A percentile compares a stretch with the other conserved stretches of the same genome.
phyloP scores from a whole-genome alignment of 2,113 vertebrate genomes.

The Chionomys nivalis region DNA sequence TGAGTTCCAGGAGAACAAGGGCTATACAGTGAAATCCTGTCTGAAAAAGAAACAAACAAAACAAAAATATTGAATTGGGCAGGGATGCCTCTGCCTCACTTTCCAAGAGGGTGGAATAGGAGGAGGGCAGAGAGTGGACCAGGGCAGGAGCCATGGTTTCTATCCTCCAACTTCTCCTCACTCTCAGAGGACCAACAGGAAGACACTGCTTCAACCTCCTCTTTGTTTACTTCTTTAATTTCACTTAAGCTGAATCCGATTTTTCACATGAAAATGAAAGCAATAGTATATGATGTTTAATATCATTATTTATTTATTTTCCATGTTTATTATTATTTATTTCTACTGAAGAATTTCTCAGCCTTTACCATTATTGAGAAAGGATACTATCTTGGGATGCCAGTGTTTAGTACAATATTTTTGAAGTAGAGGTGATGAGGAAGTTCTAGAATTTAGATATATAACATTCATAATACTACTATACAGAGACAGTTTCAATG shows the following conservation, averaged over 20 bases:
- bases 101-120: neutral
- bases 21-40: neutral
- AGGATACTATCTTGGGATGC: neutral
- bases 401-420: neutral
- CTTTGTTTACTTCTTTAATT: neutral
- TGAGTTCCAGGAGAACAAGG: neutral
- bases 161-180: too few species aligned
- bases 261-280: neutral
- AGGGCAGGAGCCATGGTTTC: neutral
- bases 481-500: neutral
- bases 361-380: neutral
- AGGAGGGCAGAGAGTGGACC: neutral
- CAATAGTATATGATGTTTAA: neutral
- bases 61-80: neutral
- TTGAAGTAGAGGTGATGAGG: neutral
- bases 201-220: neutral
- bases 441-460: neutral
- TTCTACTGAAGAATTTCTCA: neutral
- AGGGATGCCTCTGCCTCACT: neutral
- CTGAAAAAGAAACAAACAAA: neutral
- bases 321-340: neutral
- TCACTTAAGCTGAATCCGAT: neutral
- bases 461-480: neutral
- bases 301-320: neutral
- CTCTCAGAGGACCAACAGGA: neutral